Conservation (phyloP, 2,888 invertebrate species). For the Drosophila aldrichi region DNA sequence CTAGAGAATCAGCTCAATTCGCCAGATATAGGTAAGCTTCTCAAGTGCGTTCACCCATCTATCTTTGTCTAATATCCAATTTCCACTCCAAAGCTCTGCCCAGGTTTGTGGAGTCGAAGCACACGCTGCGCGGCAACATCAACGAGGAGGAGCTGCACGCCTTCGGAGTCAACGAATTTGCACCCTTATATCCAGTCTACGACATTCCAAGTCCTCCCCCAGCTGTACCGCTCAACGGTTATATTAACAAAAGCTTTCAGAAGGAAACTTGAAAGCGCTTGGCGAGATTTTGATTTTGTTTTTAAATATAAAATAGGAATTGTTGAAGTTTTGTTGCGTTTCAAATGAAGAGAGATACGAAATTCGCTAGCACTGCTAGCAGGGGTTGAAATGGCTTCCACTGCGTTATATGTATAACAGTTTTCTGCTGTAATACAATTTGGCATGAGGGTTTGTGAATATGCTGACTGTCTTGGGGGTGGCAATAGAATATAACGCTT, state of each 20-base stretch:
- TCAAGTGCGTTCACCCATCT: too few relatives aligned
- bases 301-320: slow-evolving; percentile 3
- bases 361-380: neutral
- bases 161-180: slow-evolving; percentile 76
- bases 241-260: slow-evolving; percentile 64
- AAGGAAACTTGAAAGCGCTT: slow-evolving; percentile 42
- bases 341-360: neutral
- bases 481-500: neutral
- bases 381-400: neutral
- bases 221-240: slow-evolving; percentile 40
- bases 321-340: neutral
- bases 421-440: too few relatives aligned
- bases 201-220: slow-evolving; percentile 68
- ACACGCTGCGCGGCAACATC: slow-evolving; percentile 77
- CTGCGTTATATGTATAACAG: neutral
- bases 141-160: slow-evolving; percentile 79
- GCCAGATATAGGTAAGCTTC: slow-evolving; percentile 39
- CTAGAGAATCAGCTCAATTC: slow-evolving; percentile 41
- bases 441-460: too few relatives aligned
- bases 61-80: neutral
- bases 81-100: slow-evolving; percentile 73
- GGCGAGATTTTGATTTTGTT: neutral
- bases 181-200: slow-evolving; percentile 84
- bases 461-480: too few relatives aligned
- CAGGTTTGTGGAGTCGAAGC: slow-evolving; percentile 82